Percentiles rank a stretch among this genome's conserved stretches.
Conservation (phyloP, 1,140 invertebrate species). For the Microplitis demolitor region DNA sequence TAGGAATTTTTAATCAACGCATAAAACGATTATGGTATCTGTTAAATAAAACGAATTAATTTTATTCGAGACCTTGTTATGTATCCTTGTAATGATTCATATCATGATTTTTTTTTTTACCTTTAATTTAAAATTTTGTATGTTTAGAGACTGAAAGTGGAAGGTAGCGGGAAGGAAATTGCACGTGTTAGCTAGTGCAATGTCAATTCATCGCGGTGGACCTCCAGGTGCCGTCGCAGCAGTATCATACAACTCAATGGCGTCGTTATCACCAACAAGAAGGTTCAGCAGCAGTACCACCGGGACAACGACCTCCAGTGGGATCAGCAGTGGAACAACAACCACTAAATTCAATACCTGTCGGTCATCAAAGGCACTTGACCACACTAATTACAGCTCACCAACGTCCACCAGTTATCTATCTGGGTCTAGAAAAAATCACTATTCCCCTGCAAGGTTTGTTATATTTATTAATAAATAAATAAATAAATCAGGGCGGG, state of each 20-base stretch:
- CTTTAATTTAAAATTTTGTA: neutral
- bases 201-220: conserved; percentile 54
- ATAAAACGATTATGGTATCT: no score
- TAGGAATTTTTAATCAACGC: neutral
- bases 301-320: conserved; percentile 33
- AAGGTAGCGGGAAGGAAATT: conserved; percentile 8
- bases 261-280: conserved; percentile 51
- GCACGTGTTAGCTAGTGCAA: conserved; percentile 35
- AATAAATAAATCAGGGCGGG: no score
- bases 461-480: neutral
- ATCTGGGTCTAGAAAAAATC: conserved; percentile 34
- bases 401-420: conserved; percentile 10
- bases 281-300: conserved; percentile 41
- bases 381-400: neutral
- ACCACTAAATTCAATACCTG: conserved; percentile 41
- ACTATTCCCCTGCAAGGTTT: conserved; percentile 47
- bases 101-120: neutral
- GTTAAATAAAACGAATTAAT: no score
- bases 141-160: conserved; percentile 16
- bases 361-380: conserved; percentile 29
- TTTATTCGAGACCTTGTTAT: no score
- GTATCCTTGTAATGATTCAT: no score
- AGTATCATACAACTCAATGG: conserved; percentile 54
- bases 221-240: conserved; percentile 55
- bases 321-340: conserved; percentile 24